Evolutionary conservation across 2,888 invertebrate species (phyloP), one percentile per base, ranked within the genome.

Genomic region (Heliconius ethilla): DNA sequence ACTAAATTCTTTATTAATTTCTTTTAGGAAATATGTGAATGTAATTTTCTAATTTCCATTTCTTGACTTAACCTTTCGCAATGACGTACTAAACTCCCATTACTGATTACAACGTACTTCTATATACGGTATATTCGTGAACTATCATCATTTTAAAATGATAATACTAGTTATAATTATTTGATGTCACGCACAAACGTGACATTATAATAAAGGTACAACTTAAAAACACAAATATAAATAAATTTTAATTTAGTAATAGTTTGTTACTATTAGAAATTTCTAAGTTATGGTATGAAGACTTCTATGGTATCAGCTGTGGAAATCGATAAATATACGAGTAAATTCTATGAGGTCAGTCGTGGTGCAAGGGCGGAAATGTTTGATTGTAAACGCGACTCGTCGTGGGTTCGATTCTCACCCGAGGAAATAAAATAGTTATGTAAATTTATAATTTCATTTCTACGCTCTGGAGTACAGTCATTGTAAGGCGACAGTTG

Each of bases 71-170:
- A 1, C 22, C 45, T 33, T 37, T 10, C 33, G 37, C 11, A 10
- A 33, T 37, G n/a, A 67, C 11, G 22, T 67, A 67, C 33, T 13
- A n/a, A 67, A 59, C 2, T 27, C 27, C 2, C 25, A 13, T 37
- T 10, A 59, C 59, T 59, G n/a, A 59, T n/a, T 67, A 33, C 9
- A n/a, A 37, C 18, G 15, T 15, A 5, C 29, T 65, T 33, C 3
- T 18, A 27, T 70, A 11, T 33, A n/a, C 7, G 13, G 25, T 27
- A 11, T 29, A 6, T 70, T n/a, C n/a, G 33, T 55, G 72, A 25
- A 72, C 33, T 72, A 59, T 59, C 37, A 59, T 72, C 37, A 59
- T 72, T 59, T 72, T 72, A 25, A 25, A 37, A 72, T 51, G 70
- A 11, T 72, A 72, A 4, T 18, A 29, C n/a, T 11, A 13, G 5